Evolutionary conservation across 2,797 vertebrate species (phyloP).

Genomic region (Tokudaia tokunoshimensis): DNA sequence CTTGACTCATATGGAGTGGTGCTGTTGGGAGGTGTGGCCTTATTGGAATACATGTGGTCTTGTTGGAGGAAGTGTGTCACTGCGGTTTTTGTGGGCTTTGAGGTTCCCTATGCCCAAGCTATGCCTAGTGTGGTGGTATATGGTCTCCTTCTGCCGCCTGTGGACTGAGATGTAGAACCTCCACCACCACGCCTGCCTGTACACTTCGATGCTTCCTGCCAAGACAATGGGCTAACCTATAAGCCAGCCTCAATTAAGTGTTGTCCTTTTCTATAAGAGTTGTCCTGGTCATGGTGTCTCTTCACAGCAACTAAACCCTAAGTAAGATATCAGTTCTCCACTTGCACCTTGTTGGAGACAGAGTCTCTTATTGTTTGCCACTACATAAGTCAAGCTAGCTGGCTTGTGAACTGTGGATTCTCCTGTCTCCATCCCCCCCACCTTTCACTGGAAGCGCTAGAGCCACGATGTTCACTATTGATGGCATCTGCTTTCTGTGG

Average conservation of each 20-base stretch:
- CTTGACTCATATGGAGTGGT: neutral
- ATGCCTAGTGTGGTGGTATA: neutral
- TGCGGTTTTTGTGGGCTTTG: neutral
- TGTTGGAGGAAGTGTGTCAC: neutral
- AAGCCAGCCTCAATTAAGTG: neutral
- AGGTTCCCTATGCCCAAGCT: neutral
- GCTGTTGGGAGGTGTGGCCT: neutral
- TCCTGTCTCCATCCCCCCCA: no score
- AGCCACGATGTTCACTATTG: neutral
- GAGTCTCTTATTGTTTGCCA: neutral
- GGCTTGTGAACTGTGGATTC: neutral
- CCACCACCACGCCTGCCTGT: neutral
- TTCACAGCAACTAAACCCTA: neutral
- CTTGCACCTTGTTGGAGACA: neutral
- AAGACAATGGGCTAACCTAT: neutral
- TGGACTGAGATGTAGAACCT: neutral
- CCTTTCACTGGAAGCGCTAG: neutral
- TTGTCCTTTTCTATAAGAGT: neutral
- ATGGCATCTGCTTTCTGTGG: neutral
- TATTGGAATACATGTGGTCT: neutral
- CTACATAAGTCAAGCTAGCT: neutral
- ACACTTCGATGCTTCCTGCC: neutral
- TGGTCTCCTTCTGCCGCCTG: neutral
- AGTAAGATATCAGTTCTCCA: neutral
- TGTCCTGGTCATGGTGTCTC: neutral